Conservation (phyloP, 2,113 vertebrate genomes). For the Lepus europaeus region DNA sequence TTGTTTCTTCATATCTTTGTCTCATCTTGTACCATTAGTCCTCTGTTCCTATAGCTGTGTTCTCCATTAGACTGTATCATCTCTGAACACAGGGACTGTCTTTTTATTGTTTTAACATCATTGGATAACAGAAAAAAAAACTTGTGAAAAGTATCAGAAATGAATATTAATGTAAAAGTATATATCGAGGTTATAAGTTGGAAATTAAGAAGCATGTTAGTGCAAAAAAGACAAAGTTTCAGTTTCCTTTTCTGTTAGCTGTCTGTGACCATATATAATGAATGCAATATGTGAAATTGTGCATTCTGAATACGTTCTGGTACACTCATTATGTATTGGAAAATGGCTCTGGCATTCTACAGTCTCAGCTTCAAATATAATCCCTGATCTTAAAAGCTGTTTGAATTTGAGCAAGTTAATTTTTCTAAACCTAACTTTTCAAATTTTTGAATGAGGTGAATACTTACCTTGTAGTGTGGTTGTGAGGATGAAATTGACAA, state of each 20-base stretch:
- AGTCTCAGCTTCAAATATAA: neutral
- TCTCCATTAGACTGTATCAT: slow-evolving; percentile 20
- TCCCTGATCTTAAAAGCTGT: neutral
- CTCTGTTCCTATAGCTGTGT: neutral
- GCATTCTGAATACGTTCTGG: neutral
- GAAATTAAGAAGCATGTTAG: slow-evolving; percentile 19
- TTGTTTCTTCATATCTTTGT: slow-evolving; percentile 8
- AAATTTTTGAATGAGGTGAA: neutral
- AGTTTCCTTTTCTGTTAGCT: neutral
- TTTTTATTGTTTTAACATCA: slow-evolving; percentile 28
- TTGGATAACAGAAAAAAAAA: slow-evolving; percentile 16
- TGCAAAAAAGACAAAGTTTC: slow-evolving; percentile 4
- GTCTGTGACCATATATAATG: neutral
- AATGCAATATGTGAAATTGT: neutral
- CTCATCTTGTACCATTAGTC: neutral
- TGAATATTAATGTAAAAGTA: neutral
- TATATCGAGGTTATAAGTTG: neutral
- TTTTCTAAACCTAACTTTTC: slow-evolving; percentile 29
- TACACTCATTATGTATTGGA: neutral
- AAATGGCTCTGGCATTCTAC: neutral
- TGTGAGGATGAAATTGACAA: neutral
- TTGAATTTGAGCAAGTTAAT: slow-evolving; percentile 31
- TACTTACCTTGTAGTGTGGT: neutral
- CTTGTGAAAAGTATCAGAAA: slow-evolving; percentile 39
- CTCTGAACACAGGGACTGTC: neutral